Evolutionary conservation across 2,888 invertebrate genomes (phyloP), one percentile per base, ranked within the genome.

Genomic region (Bellardia bayeri): DNA sequence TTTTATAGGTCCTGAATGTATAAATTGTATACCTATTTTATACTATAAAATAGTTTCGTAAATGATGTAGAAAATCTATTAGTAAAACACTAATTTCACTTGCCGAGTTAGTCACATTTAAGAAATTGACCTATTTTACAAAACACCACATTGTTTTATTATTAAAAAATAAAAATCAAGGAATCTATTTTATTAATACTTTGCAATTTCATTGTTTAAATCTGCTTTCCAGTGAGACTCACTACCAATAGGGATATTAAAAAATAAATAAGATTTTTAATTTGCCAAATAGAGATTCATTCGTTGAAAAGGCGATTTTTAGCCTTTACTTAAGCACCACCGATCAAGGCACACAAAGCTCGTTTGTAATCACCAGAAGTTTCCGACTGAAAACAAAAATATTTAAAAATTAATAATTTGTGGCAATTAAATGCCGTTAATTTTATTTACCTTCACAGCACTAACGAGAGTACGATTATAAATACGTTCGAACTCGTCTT

Each of bases 381-480:
- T 16, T 88, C 88, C 1, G 88, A 88, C 88, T 88, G 69, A 45
- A 78, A 56, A 23, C 16, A 80, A 66, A 74, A 40, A 37, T 3
- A 45, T 2, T 45, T 13, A 0, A 23, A 23, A 51, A 23, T 11
- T 23, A 14, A 33, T 6, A 42, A 68, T 42, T 30, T n/a, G 14
- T 63, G 8, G 8, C 9, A 16, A 30, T 33, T 14, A n/a, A 11
- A 9, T 45, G 9, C 13, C 45, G 13, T 13, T 13, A 13, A 13
- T 45, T 13, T 9, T 2, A 66, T 23, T 76, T 94, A 95, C 95
- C 95, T 94, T 94, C 68, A 96, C 94, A 89, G 95, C 95, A 91
- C 95, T 95, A 88, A 95, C 94, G 90, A 96, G 91, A 0, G 96
- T 95, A 90, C 96, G 96, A 91, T 95, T 95, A 93, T 95, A 96